Evolutionary conservation across 2,888 invertebrate genomes (phyloP).

Genomic region (Keiferia lycopersicella): DNA sequence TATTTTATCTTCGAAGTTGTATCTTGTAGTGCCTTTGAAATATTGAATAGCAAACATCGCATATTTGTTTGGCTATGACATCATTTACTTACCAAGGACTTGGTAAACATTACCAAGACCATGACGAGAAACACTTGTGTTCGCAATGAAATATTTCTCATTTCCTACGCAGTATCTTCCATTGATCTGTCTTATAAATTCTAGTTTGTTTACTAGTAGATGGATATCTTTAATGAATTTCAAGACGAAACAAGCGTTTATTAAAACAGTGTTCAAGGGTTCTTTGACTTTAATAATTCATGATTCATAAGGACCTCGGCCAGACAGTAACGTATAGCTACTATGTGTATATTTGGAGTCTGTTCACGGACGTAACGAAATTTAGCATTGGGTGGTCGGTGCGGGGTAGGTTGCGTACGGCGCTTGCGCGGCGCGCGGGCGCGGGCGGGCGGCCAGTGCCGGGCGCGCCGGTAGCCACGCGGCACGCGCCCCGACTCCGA

Average conservation of each 20-base stretch:
- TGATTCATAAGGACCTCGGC: slow-evolving; percentile 12
- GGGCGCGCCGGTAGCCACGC: slow-evolving; percentile 75
- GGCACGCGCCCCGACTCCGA: slow-evolving; percentile 65
- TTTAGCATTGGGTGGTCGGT: slow-evolving; percentile 27
- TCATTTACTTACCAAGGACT: neutral
- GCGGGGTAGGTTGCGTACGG: slow-evolving; percentile 40
- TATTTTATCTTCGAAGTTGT: neutral
- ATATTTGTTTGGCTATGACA: slow-evolving; percentile 10
- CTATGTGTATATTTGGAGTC: slow-evolving; percentile 2
- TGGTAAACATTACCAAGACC: slow-evolving; percentile 9
- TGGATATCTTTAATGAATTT: neutral
- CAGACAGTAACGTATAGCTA: slow-evolving; percentile 9
- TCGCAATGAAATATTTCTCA: neutral
- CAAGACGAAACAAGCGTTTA: slow-evolving; percentile 1
- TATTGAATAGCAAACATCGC: slow-evolving; percentile 9
- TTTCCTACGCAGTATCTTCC: neutral
- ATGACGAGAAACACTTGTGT: slow-evolving; percentile 11
- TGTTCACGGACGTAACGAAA: slow-evolving; percentile 23
- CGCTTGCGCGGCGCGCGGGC: slow-evolving; percentile 64
- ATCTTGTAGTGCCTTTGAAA: neutral
- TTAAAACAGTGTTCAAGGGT: neutral
- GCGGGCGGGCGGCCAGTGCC: slow-evolving; percentile 64
- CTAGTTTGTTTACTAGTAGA: neutral
- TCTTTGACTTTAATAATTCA: slow-evolving; percentile 11
- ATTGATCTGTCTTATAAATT: neutral